Percentiles rank a stretch among this genome's conserved stretches.
Evolutionary conservation across 30 jellyfish, hydroid and myxozoan species (phyloP).

Genomic region (Turritopsis rubra): DNA sequence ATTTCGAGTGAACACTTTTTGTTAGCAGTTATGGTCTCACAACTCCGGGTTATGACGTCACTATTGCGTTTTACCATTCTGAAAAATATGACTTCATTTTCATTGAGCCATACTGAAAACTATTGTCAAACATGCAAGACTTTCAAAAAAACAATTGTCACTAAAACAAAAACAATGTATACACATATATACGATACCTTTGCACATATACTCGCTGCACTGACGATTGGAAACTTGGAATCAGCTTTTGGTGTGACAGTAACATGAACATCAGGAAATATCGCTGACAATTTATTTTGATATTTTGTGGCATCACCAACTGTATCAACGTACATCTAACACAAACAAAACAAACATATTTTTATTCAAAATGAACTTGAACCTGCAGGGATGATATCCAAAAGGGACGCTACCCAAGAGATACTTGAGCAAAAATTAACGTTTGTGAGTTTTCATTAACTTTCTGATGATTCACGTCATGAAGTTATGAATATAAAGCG

Average conservation of each 20-base stretch:
- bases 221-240: conserved; percentile 84
- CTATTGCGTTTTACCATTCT: too few species aligned
- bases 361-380: not conserved
- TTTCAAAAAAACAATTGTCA: not conserved
- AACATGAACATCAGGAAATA: conserved; percentile 68
- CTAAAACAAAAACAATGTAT: not conserved
- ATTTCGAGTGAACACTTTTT: too few species aligned
- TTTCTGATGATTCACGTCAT: too few species aligned
- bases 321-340: conserved; percentile 88
- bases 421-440: too few species aligned
- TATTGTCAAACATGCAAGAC: not conserved
- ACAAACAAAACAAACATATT: too few species aligned
- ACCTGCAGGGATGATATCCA: not conserved
- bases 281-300: conserved; percentile 69
- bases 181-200: conserved; percentile 50
- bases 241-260: conserved; percentile 99
- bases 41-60: too few species aligned
- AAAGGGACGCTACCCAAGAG: not conserved
- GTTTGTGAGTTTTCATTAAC: too few species aligned
- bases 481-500: too few species aligned
- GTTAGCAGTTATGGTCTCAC: too few species aligned
- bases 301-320: conserved; percentile 94
- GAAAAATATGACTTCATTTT: too few species aligned
- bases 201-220: conserved; percentile 99
- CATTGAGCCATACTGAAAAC: not conserved